Percentiles rank a stretch among this genome's conserved stretches.
Evolutionary conservation across 2,888 invertebrate species (phyloP).

Genomic region (Uropetala carovei): DNA sequence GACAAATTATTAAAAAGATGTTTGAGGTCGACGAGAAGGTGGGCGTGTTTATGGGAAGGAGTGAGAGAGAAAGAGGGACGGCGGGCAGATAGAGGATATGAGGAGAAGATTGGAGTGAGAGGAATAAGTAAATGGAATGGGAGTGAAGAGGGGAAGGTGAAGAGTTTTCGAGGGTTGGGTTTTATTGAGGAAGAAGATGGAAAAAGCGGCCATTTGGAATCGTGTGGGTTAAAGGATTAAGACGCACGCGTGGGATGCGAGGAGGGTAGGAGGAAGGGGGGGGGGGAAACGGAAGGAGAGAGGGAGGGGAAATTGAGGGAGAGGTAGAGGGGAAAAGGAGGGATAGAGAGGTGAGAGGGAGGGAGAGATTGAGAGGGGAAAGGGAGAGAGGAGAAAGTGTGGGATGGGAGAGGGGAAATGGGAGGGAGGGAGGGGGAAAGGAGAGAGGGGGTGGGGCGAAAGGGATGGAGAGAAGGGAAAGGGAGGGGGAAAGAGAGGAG

Average conservation of each 20-base stretch:
- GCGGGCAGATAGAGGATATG: not conserved
- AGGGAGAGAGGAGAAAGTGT: too few relatives aligned
- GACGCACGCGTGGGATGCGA: too few relatives aligned
- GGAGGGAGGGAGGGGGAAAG: not conserved
- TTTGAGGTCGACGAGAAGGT: conserved; percentile 7
- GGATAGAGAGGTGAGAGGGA: not conserved
- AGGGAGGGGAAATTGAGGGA: not conserved
- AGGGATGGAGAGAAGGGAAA: too few relatives aligned
- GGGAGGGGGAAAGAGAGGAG: not conserved
- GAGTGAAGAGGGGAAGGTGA: too few relatives aligned
- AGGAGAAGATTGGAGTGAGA: too few relatives aligned
- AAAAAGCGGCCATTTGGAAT: too few relatives aligned
- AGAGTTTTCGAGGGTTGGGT: too few relatives aligned
- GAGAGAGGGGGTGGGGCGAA: not conserved
- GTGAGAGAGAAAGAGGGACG: not conserved
- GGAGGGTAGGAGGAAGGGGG: too few relatives aligned
- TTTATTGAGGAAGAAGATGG: too few relatives aligned
- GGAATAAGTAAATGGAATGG: too few relatives aligned
- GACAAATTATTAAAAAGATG: conserved; percentile 35
- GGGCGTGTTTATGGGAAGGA: conserved; percentile 7
- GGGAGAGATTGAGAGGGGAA: not conserved
- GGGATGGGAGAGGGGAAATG: conserved; percentile 18
- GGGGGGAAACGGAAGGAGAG: not conserved
- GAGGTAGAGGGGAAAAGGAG: not conserved
- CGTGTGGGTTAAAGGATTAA: too few relatives aligned